Evolutionary conservation across 2,797 vertebrate genomes (phyloP).

Genomic region (Schizothorax lantsangensis): DNA sequence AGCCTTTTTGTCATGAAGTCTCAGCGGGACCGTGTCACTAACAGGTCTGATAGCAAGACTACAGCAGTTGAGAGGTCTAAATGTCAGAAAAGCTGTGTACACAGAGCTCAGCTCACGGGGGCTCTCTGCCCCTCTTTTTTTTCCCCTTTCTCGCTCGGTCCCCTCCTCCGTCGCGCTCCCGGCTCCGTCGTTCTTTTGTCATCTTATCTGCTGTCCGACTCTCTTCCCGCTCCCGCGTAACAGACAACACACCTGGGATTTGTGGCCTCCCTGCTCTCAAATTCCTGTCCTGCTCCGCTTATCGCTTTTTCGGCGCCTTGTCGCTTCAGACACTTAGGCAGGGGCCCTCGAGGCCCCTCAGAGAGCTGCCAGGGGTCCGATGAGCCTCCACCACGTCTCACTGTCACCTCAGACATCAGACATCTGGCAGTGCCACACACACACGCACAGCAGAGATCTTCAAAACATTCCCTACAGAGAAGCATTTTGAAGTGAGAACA

Average conservation of each 20-base stretch:
- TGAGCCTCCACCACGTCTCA: slow-evolving; percentile 47
- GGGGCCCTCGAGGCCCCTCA: slow-evolving; percentile 50
- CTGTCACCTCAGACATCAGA: slow-evolving; percentile 55
- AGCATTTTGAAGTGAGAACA: slow-evolving; percentile 57
- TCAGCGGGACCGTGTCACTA: slow-evolving; percentile 26
- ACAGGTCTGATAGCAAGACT: slow-evolving; percentile 36
- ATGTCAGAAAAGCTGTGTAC: slow-evolving; percentile 48
- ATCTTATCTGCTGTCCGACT: slow-evolving; percentile 49
- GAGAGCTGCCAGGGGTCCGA: slow-evolving; percentile 44
- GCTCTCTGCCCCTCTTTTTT: not conserved
- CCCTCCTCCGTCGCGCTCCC: not conserved
- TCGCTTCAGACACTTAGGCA: slow-evolving; percentile 38
- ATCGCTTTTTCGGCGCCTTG: slow-evolving; percentile 54
- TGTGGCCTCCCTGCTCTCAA: slow-evolving; percentile 38
- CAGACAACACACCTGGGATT: slow-evolving; percentile 59
- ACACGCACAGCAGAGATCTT: slow-evolving; percentile 35
- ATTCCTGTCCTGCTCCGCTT: slow-evolving; percentile 58
- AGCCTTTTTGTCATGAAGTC: slow-evolving; percentile 18
- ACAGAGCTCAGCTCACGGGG: slow-evolving; percentile 30
- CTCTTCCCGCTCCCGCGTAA: slow-evolving; percentile 17
- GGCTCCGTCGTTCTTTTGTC: slow-evolving; percentile 44
- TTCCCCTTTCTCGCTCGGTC: not conserved
- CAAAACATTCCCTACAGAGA: slow-evolving; percentile 50
- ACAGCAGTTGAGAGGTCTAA: slow-evolving; percentile 39
- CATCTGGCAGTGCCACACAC: slow-evolving; percentile 51